Percentiles rank a stretch among this genome's conserved stretches.
Conservation (phyloP, 2,888 invertebrate species). For the Drosophila mayaguana region DNA sequence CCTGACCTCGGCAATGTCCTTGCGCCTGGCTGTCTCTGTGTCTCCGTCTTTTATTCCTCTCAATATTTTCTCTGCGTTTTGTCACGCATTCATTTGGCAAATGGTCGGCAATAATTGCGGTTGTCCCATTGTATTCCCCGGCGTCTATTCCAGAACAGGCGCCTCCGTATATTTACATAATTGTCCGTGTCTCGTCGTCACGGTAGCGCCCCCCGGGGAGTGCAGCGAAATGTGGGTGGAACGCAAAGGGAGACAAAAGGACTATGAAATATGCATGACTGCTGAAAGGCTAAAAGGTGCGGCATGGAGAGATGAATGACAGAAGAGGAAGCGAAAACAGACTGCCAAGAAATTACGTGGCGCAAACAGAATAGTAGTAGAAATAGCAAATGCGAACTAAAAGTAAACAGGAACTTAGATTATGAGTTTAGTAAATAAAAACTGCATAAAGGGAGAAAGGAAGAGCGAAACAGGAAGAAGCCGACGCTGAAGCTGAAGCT, state of each 20-base stretch:
- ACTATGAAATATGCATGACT: constrained; percentile 21
- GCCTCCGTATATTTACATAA: constrained; percentile 76
- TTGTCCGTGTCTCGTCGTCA: constrained; percentile 73
- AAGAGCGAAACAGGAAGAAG: not conserved
- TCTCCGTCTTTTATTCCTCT: constrained; percentile 18
- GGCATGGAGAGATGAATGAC: constrained; percentile 12
- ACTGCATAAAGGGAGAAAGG: not conserved
- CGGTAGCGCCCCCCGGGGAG: constrained; percentile 39
- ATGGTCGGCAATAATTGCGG: constrained; percentile 76
- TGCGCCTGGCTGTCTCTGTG: constrained; percentile 31
- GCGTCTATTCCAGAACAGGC: constrained; percentile 57
- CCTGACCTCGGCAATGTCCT: constrained; percentile 66
- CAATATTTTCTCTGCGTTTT: constrained; percentile 53
- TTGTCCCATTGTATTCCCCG: constrained; percentile 66
- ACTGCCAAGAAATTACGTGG: constrained; percentile 12
- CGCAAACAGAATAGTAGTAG: constrained; percentile 13
- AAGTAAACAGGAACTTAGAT: constrained; percentile 14
- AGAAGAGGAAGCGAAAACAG: constrained; percentile 5
- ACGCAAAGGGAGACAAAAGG: constrained; percentile 5
- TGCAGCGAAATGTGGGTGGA: constrained; percentile 28
- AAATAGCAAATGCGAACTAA: constrained; percentile 22
- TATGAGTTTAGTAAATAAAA: constrained; percentile 16
- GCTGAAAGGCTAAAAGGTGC: constrained; percentile 4
- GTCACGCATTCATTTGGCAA: constrained; percentile 76
- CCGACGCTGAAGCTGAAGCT: not conserved